Evolutionary conservation across 1,140 invertebrate genomes (phyloP), one percentile per base, ranked within the genome.

Genomic region (Cephus cinctus): DNA sequence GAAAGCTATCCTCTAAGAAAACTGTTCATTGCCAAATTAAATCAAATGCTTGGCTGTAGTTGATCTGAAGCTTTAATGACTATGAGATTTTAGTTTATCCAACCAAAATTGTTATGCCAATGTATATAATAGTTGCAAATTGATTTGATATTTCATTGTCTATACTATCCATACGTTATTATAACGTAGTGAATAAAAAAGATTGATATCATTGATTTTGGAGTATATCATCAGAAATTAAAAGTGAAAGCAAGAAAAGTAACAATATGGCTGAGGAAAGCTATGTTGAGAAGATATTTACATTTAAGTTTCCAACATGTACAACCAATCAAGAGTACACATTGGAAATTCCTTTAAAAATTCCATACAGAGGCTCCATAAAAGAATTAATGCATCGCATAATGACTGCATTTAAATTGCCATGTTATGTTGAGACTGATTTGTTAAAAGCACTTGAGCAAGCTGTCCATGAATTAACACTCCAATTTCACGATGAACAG

Each of bases 361-460:
- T 87, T 43, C 84, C 84, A 1, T 80, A 78, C 61, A 58, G 60
- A 23, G 81, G 80, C 3, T 82, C 76, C 0, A 75, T 83, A 12
- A 65, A 78, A 36, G 87, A 90, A 72, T 74, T 88, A 2, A 80
- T 82, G 6, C 81, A 86, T 54, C 73, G 85, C 49, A 75, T 89
- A 12, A 78, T 89, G 47, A 78, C 79, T 21, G 83, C 83, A 47
- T 86, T 89, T 60, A 84, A 86, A 56, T 72, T 90, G 31, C 88
- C 87, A 4, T 83, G 81, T 52, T 87, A 83, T 56, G 70, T 88
- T 14, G 82, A 88, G 73, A 52, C 57, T 67, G 79, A 83, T 51
- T 55, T 84, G 15, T 67, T 81, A 42, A 60, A 78, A 36, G 74
- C 80, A 6, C 59, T 84, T 43, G 66, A 76, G 21, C 27, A 57